phyloP scores from a whole-genome alignment of 2,113 vertebrate genomes.

The Lophotis ruficrista region DNA sequence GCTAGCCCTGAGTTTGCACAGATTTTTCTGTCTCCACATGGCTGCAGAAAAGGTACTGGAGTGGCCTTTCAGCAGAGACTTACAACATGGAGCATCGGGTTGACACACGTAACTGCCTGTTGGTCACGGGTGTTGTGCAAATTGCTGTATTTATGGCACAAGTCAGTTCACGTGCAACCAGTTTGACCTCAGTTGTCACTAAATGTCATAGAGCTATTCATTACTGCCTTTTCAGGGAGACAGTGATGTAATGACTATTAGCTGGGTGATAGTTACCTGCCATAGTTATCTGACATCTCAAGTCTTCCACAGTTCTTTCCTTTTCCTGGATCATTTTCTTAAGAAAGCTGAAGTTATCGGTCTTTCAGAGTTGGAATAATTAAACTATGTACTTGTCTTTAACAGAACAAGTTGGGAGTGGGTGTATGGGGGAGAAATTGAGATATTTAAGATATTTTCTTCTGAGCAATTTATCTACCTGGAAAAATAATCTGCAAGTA shows the following conservation, averaged over 20 bases:
- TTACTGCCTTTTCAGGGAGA: not conserved
- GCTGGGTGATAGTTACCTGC: not conserved
- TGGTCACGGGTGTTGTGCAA: not conserved
- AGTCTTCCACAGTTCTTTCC: not conserved
- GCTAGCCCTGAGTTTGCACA: not conserved
- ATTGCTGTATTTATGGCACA: not conserved
- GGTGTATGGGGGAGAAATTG: not conserved
- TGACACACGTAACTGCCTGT: not conserved
- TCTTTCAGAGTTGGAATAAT: not conserved
- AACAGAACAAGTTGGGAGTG: slow-evolving; percentile 32
- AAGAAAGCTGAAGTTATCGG: not conserved
- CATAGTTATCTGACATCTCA: not conserved
- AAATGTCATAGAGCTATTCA: not conserved
- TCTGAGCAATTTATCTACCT: slow-evolving; percentile 12
- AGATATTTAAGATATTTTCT: slow-evolving; percentile 1
- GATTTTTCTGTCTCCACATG: not conserved
- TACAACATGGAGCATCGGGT: accelerated
- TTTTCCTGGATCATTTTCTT: not conserved
- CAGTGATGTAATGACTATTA: not conserved
- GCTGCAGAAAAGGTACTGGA: not conserved
- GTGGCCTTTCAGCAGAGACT: not conserved
- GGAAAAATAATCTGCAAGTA: not conserved
- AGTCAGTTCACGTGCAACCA: not conserved
- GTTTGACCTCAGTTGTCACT: not conserved
- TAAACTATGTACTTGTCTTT: slow-evolving; percentile 1